Evolutionary conservation across 2,888 invertebrate species (phyloP).

Genomic region (Drosophila nigricruria): DNA sequence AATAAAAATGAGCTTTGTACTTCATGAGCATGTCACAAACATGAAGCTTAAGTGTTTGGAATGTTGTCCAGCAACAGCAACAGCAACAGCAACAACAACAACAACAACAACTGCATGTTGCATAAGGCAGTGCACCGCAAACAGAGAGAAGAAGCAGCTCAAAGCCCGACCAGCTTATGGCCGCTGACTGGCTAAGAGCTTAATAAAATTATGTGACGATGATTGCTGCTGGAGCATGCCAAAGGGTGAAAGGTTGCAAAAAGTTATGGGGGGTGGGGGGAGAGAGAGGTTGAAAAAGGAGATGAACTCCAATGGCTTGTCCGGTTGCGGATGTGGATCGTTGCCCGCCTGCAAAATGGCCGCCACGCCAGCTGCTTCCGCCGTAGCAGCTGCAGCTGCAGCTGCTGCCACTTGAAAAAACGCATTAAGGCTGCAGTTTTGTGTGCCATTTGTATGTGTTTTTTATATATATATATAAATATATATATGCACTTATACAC

Average conservation of each 20-base stretch:
- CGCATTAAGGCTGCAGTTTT: constrained; percentile 76
- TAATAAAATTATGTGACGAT: constrained; percentile 82
- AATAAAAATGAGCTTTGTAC: not conserved
- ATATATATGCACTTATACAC: constrained; percentile 38
- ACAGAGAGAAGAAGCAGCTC: constrained; percentile 19
- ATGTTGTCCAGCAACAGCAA: constrained; percentile 33
- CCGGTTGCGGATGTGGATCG: constrained; percentile 57
- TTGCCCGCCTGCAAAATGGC: constrained; percentile 59
- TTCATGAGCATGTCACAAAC: constrained; percentile 13
- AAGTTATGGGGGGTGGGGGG: not conserved
- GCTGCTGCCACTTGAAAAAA: constrained; percentile 73
- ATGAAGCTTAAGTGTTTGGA: constrained; percentile 27
- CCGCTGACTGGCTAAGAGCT: constrained; percentile 63
- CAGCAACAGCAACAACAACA: constrained; percentile 21
- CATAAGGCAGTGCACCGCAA: constrained; percentile 47
- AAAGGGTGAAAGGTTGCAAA: constrained; percentile 1
- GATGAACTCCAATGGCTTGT: constrained; percentile 39
- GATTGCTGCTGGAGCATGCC: constrained; percentile 57
- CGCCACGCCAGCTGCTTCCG: constrained; percentile 54
- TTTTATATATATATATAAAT: constrained; percentile 29
- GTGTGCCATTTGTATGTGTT: constrained; percentile 60
- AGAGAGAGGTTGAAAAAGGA: not conserved
- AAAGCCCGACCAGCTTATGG: constrained; percentile 38
- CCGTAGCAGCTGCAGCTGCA: constrained; percentile 21
- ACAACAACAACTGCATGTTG: constrained; percentile 36